Percentiles rank a stretch among this genome's conserved stretches.
Conservation (phyloP, 2,113 vertebrate species). For the Paradoxurus hermaphroditus region DNA sequence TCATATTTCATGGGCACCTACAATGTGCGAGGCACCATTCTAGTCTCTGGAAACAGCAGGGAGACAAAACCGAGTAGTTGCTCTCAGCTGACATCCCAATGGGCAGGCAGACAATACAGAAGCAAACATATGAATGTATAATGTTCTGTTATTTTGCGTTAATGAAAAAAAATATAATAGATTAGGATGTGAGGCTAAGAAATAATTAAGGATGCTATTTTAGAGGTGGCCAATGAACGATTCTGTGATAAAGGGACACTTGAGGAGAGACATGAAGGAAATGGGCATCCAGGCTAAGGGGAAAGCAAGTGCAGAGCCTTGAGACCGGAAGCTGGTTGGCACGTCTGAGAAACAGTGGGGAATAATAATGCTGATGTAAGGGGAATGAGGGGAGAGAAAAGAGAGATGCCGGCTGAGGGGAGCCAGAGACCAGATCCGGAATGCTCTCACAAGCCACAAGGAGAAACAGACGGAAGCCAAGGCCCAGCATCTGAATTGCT, state of each 20-base stretch:
- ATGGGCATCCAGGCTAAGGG: not conserved
- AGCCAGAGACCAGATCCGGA: not conserved
- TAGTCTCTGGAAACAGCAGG: not conserved
- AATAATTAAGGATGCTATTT: not conserved
- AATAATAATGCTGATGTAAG: fast-evolving
- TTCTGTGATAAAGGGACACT: not conserved
- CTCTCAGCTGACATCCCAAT: not conserved
- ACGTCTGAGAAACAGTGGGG: not conserved
- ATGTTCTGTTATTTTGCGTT: not conserved
- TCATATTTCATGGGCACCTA: not conserved
- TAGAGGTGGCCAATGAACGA: not conserved
- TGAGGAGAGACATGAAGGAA: not conserved
- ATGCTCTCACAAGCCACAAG: not conserved
- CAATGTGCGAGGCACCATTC: not conserved
- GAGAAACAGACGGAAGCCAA: not conserved
- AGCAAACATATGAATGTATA: not conserved
- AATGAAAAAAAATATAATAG: not conserved
- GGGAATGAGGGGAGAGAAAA: not conserved
- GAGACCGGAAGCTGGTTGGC: not conserved
- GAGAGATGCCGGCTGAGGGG: too few species aligned
- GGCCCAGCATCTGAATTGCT: not conserved
- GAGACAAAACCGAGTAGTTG: not conserved
- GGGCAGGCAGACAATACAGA: not conserved
- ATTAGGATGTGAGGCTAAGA: not conserved
- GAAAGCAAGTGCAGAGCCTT: not conserved